Conservation (phyloP, 2,113 vertebrate genomes). For the Dendropsophus ebraccatus region DNA sequence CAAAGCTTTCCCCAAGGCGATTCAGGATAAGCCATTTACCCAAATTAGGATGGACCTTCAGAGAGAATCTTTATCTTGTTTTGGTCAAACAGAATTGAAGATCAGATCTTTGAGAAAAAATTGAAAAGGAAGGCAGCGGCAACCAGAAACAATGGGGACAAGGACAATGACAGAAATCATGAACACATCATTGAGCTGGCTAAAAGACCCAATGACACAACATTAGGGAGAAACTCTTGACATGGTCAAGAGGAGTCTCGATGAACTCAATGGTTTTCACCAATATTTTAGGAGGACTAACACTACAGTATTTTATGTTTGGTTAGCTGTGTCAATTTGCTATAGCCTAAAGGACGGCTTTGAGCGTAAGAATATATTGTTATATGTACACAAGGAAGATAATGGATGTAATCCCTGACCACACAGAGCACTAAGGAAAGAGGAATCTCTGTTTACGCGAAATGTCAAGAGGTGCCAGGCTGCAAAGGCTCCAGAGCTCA, state of each 20-base stretch:
- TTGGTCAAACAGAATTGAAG: neutral
- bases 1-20: no score
- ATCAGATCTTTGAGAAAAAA: neutral
- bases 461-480: constrained; percentile 35
- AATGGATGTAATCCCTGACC: constrained; percentile 38
- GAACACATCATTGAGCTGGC: neutral
- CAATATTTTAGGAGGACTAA: neutral
- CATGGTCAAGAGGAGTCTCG: neutral
- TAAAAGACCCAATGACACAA: neutral
- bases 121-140: neutral
- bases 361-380: neutral
- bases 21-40: no score
- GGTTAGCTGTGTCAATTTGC: constrained; percentile 45
- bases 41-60: neutral
- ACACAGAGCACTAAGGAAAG: neutral
- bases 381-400: constrained; percentile 17
- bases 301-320: constrained; percentile 3
- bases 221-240: neutral
- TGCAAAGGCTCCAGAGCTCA: neutral
- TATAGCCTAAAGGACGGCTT: neutral
- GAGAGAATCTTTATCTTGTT: neutral
- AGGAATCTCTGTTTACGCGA: constrained; percentile 13
- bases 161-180: neutral
- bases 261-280: neutral
- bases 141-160: neutral